Evolutionary conservation across 2,888 invertebrate genomes (phyloP).

Genomic region (Dasysyrphus albostriatus): DNA sequence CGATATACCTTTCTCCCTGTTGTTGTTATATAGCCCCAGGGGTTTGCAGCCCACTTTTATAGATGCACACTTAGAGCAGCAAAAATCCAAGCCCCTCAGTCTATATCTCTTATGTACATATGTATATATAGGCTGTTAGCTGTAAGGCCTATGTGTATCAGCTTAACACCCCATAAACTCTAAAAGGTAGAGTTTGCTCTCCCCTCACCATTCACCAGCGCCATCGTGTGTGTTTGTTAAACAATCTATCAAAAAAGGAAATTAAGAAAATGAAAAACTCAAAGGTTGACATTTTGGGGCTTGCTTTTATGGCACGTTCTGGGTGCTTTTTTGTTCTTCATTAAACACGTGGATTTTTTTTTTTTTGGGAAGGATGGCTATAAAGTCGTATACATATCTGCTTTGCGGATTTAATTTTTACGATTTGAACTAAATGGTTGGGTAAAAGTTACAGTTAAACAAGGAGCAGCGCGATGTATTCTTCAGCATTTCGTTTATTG

Average conservation of each 20-base stretch:
- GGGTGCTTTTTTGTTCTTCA: constrained; percentile 42
- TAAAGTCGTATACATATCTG: constrained; percentile 20
- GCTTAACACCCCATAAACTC: constrained; percentile 73
- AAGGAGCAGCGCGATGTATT: constrained; percentile 25
- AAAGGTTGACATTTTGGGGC: constrained; percentile 70
- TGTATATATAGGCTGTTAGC: constrained; percentile 10
- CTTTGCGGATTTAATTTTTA: constrained; percentile 45
- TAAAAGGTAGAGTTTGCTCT: constrained; percentile 8
- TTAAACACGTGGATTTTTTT: constrained; percentile 48
- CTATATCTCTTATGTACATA: background rate
- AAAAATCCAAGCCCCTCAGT: constrained; percentile 10
- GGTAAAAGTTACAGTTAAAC: constrained; percentile 44
- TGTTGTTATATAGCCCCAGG: constrained; percentile 53
- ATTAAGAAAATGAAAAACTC: constrained; percentile 74
- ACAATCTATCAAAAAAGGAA: constrained; percentile 67
- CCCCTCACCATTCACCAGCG: background rate
- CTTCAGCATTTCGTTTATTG: constrained; percentile 57
- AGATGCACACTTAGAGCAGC: constrained; percentile 35
- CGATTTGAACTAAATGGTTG: constrained; percentile 48
- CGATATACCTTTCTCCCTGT: constrained; percentile 42
- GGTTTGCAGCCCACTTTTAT: constrained; percentile 44
- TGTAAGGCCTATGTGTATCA: constrained; percentile 48
- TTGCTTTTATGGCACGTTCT: constrained; percentile 50
- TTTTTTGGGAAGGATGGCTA: background rate
- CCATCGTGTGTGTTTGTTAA: constrained; percentile 5